A percentile compares a stretch with the other conserved stretches of the same genome.
These are phyloP conservation scores for Spondyliosoma cantharus DNA, from an alignment of 2,797 vertebrate species.

Conservation along the genomic window DNA sequence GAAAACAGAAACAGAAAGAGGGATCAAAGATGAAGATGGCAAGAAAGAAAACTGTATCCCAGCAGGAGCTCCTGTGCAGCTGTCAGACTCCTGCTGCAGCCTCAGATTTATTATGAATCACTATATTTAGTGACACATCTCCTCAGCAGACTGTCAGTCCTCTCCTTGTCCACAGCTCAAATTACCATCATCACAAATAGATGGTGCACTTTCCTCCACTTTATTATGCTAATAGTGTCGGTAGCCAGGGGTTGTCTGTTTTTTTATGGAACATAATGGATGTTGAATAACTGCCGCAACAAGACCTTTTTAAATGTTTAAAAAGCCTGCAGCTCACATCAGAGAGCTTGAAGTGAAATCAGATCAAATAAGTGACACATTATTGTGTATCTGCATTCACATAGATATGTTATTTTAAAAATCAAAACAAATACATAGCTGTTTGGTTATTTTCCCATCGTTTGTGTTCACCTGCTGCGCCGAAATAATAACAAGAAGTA, in stretches of 20 bases:
- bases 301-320: conserved; percentile 1
- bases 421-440: no score
- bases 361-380: not conserved
- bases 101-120: conserved; percentile 39
- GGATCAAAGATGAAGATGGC: conserved; percentile 19
- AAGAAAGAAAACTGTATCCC: conserved; percentile 18
- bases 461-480: not conserved
- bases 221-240: conserved; percentile 49
- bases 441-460: not conserved
- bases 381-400: not conserved
- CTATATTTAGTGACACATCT: conserved; percentile 46
- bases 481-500: not conserved
- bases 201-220: conserved; percentile 41
- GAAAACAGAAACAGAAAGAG: conserved; percentile 14
- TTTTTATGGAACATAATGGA: conserved; percentile 22
- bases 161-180: conserved; percentile 17
- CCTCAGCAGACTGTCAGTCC: conserved; percentile 22
- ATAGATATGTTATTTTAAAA: not conserved
- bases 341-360: not conserved
- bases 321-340: not conserved
- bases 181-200: conserved; percentile 47
- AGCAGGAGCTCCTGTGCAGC: conserved; percentile 23
- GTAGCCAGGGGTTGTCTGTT: conserved; percentile 6
- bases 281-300: conserved; percentile 27
- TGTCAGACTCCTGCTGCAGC: conserved; percentile 37